Base-by-base conservation (phyloP, 2,888 invertebrate genomes). In the Eristalinus aeneus region DNA sequence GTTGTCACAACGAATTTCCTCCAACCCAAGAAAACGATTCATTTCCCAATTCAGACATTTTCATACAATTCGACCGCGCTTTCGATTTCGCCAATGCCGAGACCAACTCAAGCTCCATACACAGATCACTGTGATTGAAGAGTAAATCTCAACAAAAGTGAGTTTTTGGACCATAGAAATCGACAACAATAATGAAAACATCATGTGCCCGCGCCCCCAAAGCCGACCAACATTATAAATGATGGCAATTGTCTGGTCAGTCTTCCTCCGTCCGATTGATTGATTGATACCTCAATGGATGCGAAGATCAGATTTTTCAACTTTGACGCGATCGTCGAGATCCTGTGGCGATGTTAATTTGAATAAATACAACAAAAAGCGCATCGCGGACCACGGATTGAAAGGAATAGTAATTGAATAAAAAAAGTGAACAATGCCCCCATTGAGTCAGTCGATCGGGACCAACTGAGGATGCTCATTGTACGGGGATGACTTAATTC, bases 221-320 rank as follows among this genome's bases (percentile, higher is more conserved):
- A 11, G 46, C 31, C 23, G 60, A 8, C n/a, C 27, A 31, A 22
- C 58, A 60, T 75, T 53, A 75, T 75, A 75, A 75, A 75, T 75
- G 67, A 68, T 74, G 27, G 54, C 53, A 64, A 34, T 61, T 20
- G 46, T 64, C 16, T 36, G 6, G 23, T 8, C 11, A 23, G 32
- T 75, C 65, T 67, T 75, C 65, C 23, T 23, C 68, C 3, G 32
- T 46, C 46, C 20, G 20, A 61, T 69, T 76, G 76, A 76, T 76
- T 76, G 69, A 76, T 68, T 63, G 68, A 60, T 61, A 20, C 23
- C 46, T 75, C 58, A 75, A 67, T 65, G 34, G 20, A 76, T 68
- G n/a, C 53, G 34, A 32, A 53, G 61, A 68, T 68, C 76, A 34
- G 68, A 76, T 54, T 63, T 76, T 64, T 76, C 32, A 22, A 53